Evolutionary conservation across 2,113 vertebrate species (phyloP).

Genomic region (Bungarus multicinctus): DNA sequence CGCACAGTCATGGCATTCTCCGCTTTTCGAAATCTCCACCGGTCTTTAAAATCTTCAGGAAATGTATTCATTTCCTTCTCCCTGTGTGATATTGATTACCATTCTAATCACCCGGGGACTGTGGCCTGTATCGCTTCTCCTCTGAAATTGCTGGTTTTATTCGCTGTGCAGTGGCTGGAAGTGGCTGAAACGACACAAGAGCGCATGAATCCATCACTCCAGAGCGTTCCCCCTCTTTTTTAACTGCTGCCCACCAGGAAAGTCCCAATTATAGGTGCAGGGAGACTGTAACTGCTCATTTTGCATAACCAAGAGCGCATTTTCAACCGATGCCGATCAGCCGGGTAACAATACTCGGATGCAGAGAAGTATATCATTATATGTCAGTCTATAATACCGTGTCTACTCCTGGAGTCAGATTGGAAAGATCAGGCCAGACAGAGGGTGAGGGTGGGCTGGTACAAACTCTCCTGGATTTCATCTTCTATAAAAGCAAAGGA

Average conservation of each 20-base stretch:
- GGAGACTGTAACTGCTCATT: background rate
- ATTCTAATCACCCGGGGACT: background rate
- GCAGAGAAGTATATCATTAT: background rate
- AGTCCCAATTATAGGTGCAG: background rate
- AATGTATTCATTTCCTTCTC: background rate
- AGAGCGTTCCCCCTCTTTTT: background rate
- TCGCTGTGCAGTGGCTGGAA: background rate
- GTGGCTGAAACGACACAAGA: background rate
- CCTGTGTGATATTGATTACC: background rate
- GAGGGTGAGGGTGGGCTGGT: background rate
- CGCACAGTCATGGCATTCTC: background rate
- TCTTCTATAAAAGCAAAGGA: background rate
- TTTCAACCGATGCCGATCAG: background rate
- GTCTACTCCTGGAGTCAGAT: background rate
- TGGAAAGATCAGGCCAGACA: background rate
- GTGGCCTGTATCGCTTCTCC: background rate
- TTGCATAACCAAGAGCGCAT: background rate
- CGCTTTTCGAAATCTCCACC: background rate
- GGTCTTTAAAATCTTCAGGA: background rate
- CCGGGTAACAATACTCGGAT: background rate
- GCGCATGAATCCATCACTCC: background rate
- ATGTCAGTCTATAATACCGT: background rate
- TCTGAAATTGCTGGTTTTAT: background rate
- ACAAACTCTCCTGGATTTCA: background rate
- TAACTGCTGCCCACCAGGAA: background rate